These are phyloP conservation scores for Erythrolamprus reginae DNA, from an alignment of 2,113 vertebrate species.

Conservation along the genomic window DNA sequence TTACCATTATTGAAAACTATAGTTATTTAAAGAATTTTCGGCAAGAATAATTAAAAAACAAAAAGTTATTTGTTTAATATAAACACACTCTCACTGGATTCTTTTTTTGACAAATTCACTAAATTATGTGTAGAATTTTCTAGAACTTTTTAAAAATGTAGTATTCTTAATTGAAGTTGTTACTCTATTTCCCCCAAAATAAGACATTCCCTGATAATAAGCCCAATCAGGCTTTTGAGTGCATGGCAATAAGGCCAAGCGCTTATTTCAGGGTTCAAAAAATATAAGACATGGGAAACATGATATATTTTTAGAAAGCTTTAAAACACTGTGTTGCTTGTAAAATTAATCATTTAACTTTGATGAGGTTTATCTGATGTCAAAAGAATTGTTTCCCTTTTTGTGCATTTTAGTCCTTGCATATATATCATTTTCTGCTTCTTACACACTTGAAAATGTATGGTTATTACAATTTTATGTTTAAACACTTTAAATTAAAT, in stretches of 20 bases:
- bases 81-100: background rate
- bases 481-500: slow-evolving; percentile 19
- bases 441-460: background rate
- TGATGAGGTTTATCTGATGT: background rate
- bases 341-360: background rate
- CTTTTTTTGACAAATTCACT: background rate
- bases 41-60: background rate
- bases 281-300: too few relatives aligned
- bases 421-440: background rate
- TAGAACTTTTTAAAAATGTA: background rate
- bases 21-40: background rate
- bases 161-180: background rate
- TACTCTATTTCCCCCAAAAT: too few relatives aligned
- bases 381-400: background rate
- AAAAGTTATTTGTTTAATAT: background rate
- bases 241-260: too few relatives aligned
- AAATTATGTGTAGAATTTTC: background rate
- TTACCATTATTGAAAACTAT: background rate
- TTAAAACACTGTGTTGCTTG: background rate
- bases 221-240: too few relatives aligned
- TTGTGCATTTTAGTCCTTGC: background rate
- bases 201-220: too few relatives aligned
- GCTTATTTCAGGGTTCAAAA: too few relatives aligned
- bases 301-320: background rate
- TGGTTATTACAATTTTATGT: background rate